phyloP scores from a whole-genome alignment of 2,888 invertebrate species.

The Acanthosepion lycidas region DNA sequence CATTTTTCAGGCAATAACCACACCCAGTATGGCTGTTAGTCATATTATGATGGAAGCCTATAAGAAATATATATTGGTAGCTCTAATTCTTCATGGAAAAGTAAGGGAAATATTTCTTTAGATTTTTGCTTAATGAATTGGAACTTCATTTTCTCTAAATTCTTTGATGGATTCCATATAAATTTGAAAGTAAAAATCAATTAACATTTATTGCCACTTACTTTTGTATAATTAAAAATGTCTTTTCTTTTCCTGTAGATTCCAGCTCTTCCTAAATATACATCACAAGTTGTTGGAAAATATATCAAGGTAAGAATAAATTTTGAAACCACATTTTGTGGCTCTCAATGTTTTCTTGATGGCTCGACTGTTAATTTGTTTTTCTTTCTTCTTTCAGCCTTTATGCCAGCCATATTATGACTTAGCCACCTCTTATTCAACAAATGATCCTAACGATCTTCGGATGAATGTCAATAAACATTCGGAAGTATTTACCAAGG shows the following conservation, averaged over 20 bases:
- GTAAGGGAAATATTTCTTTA: slow-evolving; percentile 75
- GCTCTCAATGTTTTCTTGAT: not conserved
- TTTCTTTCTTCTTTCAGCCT: slow-evolving; percentile 62
- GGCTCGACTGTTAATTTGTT: no score
- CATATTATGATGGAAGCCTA: slow-evolving; percentile 98
- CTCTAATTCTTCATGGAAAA: slow-evolving; percentile 92
- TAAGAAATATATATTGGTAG: slow-evolving; percentile 95
- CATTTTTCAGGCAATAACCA: slow-evolving; percentile 83
- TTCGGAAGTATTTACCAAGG: slow-evolving; percentile 84
- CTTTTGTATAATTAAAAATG: slow-evolving; percentile 37
- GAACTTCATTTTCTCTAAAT: not conserved
- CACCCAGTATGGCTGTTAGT: slow-evolving; percentile 86
- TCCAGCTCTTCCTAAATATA: slow-evolving; percentile 88
- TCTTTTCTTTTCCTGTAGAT: slow-evolving; percentile 72
- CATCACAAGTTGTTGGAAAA: slow-evolving; percentile 87
- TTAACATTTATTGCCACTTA: not conserved
- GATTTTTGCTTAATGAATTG: not conserved
- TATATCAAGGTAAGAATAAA: slow-evolving; percentile 73
- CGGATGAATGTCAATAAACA: slow-evolving; percentile 84
- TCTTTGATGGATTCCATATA: not conserved
- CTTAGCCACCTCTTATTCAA: slow-evolving; percentile 86
- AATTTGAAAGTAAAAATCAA: not conserved
- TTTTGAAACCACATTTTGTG: not conserved
- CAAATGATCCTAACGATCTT: slow-evolving; percentile 83
- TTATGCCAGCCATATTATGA: slow-evolving; percentile 85